A percentile compares a stretch with the other conserved stretches of the same genome.
phyloP scores from a whole-genome alignment of 2,113 vertebrate species.

The Pogona vitticeps region DNA sequence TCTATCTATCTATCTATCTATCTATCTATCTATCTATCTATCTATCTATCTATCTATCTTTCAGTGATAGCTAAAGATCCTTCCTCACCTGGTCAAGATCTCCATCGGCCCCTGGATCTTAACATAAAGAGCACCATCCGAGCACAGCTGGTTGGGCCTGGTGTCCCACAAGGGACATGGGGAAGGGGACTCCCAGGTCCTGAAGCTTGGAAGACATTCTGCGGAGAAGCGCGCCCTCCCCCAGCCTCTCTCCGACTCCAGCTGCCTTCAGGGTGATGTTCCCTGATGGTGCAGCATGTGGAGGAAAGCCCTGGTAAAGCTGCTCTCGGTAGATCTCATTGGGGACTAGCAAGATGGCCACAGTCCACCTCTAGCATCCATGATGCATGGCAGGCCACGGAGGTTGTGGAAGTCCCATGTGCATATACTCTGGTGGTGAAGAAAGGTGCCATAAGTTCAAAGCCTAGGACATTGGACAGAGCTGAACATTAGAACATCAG shows the following conservation, averaged over 20 bases:
- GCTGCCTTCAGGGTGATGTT: conserved; percentile 56
- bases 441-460: conserved; percentile 81
- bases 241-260: rapidly evolving
- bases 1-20: not conserved
- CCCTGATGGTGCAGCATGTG: conserved; percentile 59
- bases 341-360: conserved; percentile 68
- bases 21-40: not conserved
- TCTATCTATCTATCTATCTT: not conserved
- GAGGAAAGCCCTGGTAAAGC: conserved; percentile 70
- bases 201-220: conserved; percentile 77
- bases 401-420: conserved; percentile 87
- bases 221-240: conserved; percentile 58
- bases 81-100: rapidly evolving
- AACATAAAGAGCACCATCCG: conserved; percentile 82
- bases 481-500: no score
- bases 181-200: conserved; percentile 74
- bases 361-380: conserved; percentile 76
- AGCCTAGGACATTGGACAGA: conserved; percentile 78
- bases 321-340: conserved; percentile 69
- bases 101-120: conserved; percentile 55
- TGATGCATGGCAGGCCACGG: conserved; percentile 82
- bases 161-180: conserved; percentile 70
- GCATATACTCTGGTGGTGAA: conserved; percentile 68
- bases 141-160: conserved; percentile 73
- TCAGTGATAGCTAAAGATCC: conserved; percentile 41